Evolutionary conservation across 2,797 vertebrate genomes (phyloP).

Genomic region (Synaphobranchus kaupii): DNA sequence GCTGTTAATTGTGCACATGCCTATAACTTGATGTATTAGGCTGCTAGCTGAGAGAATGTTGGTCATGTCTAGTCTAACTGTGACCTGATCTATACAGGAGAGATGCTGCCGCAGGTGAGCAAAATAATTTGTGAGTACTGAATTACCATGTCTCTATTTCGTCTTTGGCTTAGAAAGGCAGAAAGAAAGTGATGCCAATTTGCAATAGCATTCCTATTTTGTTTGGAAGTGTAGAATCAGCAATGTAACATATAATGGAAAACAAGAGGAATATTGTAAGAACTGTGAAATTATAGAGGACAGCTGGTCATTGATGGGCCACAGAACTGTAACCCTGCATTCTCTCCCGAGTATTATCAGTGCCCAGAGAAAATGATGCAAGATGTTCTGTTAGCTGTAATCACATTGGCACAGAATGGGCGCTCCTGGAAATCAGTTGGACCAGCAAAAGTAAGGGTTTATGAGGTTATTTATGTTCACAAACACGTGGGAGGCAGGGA

Average conservation of each 20-base stretch:
- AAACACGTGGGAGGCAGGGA: neutral
- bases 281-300: neutral
- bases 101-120: neutral
- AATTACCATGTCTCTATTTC: neutral
- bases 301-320: neutral
- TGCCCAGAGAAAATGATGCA: slow-evolving; percentile 20
- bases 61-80: neutral
- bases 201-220: neutral
- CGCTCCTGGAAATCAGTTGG: neutral
- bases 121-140: neutral
- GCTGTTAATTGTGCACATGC: neutral
- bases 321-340: slow-evolving; percentile 8
- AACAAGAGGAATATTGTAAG: neutral
- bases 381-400: neutral
- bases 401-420: slow-evolving; percentile 13
- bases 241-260: neutral
- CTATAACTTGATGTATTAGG: neutral
- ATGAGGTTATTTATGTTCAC: neutral
- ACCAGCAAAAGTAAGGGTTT: neutral
- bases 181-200: neutral
- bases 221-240: neutral
- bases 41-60: neutral
- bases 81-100: neutral
- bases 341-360: neutral
- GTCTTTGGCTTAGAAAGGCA: neutral